Base-by-base conservation (phyloP, 2,888 invertebrate species). In the Melolontha melolontha region DNA sequence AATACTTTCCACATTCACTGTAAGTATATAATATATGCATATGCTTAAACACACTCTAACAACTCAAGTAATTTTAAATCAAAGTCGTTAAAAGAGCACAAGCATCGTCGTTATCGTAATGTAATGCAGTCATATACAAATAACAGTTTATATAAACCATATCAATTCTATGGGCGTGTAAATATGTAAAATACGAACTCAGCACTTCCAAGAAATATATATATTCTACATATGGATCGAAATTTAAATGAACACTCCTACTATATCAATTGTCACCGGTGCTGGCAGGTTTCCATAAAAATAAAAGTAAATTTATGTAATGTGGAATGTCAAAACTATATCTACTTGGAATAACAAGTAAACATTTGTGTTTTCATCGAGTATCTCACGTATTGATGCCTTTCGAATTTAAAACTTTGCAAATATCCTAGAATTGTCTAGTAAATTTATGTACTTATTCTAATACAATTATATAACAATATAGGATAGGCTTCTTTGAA, bases 281-380 rank as follows among this genome's bases (percentile, higher is more conserved):
- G 12, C 41, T 55, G 41, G 55, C 55, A 55, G 22, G 40, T 55
- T 55, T 55, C 55, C 55, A 55, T 55, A 55, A 41, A 55, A 17
- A 55, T 14, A 14, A 41, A 41, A 34, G 34, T 34, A 34, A 34
- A 34, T 34, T 34, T 34, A 34, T 34, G 10, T 34, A 6, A 5
- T 34, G 34, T 34, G 34, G 10, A 34, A 34, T 5, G 34, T 6
- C 7, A 34, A 10, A 34, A 34, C 1, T 34, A 10, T 34, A 34
- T 34, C 6, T 6, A 34, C 22, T 22, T 22, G 22, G 34, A 34
- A 34, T 34, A 34, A 34, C 10, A 34, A 34, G 34, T 34, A 34
- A 34, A 1, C 34, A 10, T 34, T 5, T 34, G 2, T 34, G 34
- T 10, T 34, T 34, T 34, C 34, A 34, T 34, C 7, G 34, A 10